Percentiles rank a stretch among this genome's conserved stretches.
phyloP scores from a whole-genome alignment of 1,140 invertebrate genomes.

The Orius insidiosus region DNA sequence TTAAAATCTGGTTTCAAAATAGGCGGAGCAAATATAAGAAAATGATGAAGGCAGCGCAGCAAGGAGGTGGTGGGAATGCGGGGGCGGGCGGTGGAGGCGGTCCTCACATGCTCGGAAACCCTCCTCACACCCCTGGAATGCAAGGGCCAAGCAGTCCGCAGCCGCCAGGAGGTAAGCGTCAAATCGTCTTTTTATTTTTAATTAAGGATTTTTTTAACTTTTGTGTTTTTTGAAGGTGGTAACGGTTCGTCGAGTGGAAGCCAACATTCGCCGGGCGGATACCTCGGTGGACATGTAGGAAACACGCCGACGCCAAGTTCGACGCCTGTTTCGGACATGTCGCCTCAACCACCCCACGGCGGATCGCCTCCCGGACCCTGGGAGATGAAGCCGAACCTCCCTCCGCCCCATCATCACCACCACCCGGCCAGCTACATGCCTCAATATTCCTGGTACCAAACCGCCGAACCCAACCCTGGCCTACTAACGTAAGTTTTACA shows the following conservation, averaged over 20 bases:
- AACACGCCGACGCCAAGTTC: conserved; percentile 28
- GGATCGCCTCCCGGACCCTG: conserved; percentile 37
- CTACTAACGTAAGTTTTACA: conserved; percentile 51
- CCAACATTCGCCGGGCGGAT: conserved; percentile 23
- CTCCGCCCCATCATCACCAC: conserved; percentile 35
- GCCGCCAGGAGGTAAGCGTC: conserved; percentile 21
- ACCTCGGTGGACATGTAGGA: conserved; percentile 20
- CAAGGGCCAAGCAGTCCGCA: conserved; percentile 22
- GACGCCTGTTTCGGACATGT: conserved; percentile 38
- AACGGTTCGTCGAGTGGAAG: conserved; percentile 22
- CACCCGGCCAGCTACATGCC: conserved; percentile 41
- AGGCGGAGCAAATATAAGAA: conserved; percentile 93
- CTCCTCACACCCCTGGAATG: conserved; percentile 31
- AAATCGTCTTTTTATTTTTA: not conserved
- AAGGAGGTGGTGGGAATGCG: conserved; percentile 26
- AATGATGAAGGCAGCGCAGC: conserved; percentile 83
- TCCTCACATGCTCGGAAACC: conserved; percentile 30
- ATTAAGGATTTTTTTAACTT: not conserved
- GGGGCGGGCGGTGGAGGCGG: conserved; percentile 28
- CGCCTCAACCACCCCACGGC: conserved; percentile 33
- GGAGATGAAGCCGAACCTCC: conserved; percentile 43
- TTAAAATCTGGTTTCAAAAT: conserved; percentile 98
- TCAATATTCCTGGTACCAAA: conserved; percentile 58
- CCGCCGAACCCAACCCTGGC: conserved; percentile 42
- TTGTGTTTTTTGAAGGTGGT: conserved; percentile 7